Evolutionary conservation across 2,797 vertebrate genomes (phyloP).

Genomic region (Peromyscus melanophrys): DNA sequence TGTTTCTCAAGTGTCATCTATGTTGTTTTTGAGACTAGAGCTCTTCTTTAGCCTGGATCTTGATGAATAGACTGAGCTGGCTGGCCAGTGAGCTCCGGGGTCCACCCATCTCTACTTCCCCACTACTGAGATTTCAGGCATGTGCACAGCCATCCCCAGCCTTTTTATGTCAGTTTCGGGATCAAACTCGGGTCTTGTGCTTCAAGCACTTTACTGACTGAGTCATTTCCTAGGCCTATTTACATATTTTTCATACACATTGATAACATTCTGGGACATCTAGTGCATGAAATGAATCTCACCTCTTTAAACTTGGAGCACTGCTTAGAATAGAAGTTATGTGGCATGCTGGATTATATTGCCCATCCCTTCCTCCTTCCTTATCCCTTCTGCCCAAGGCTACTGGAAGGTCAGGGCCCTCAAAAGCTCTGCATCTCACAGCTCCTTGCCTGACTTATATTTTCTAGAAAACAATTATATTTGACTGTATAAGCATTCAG

Average conservation of each 20-base stretch:
- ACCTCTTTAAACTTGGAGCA: background rate
- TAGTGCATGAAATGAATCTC: background rate
- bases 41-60: background rate
- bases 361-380: background rate
- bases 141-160: background rate
- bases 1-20: background rate
- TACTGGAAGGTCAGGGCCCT: background rate
- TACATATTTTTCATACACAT: background rate
- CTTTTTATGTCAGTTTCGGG: background rate
- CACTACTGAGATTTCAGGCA: background rate
- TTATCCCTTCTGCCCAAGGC: background rate
- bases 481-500: background rate
- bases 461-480: background rate
- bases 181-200: background rate
- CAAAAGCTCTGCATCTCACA: background rate
- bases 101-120: background rate
- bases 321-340: background rate
- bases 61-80: background rate
- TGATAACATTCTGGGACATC: background rate
- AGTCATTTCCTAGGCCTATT: background rate
- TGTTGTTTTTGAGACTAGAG: background rate
- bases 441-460: background rate
- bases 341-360: background rate
- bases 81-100: background rate
- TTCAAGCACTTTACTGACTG: background rate